Base-by-base conservation (phyloP, 1,140 invertebrate species). In the Euglossa dilemma region DNA sequence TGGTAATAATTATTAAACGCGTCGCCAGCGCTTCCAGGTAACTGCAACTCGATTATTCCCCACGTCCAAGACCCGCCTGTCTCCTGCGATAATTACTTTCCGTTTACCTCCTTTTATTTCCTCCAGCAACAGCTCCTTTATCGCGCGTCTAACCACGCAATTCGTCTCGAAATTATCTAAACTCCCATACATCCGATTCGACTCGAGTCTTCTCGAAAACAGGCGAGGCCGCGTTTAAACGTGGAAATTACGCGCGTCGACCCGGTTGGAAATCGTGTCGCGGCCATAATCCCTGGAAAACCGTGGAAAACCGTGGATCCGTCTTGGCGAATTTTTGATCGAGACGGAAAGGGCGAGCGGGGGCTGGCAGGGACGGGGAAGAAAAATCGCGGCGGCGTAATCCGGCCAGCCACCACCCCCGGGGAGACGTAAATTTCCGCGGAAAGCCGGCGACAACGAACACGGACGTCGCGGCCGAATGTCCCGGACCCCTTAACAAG, bases 1-100 rank as follows among this genome's bases (percentile, higher is more conserved):
- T 87, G 90, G 90, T 87, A 88, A 87, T 92, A 88, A 87, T 92
- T 93, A 92, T 92, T 92, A 92, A 92, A 91, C 88, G 84, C 85
- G 50, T 77, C 69, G 56, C 69, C 66, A 36, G 63, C 56, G 79
- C 52, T 83, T 86, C 74, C 57, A 70, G 45, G 45, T 50, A 54
- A 84, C 36, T 43, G 78, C 67, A 63, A 75, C 71, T 59, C 54
- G 83, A 69, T 79, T 87, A 87, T 86, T 87, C 67, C 36, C 54
- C 36, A 47, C 14, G 23, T 16, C 12, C 16, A 50, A 28, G 59
- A 59, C 47, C 11, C 25, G 6, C 59, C 20, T n/a, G 25, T 20
- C 45, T 11, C 12, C 8, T 47, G 3, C n/a, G 45, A 66, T 56
- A 54, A 77, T 64, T 36, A 9, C 14, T 14, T 23, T 36, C 1